Evolutionary conservation across 1,140 invertebrate species (phyloP).

Genomic region (Drosophila suzukii): DNA sequence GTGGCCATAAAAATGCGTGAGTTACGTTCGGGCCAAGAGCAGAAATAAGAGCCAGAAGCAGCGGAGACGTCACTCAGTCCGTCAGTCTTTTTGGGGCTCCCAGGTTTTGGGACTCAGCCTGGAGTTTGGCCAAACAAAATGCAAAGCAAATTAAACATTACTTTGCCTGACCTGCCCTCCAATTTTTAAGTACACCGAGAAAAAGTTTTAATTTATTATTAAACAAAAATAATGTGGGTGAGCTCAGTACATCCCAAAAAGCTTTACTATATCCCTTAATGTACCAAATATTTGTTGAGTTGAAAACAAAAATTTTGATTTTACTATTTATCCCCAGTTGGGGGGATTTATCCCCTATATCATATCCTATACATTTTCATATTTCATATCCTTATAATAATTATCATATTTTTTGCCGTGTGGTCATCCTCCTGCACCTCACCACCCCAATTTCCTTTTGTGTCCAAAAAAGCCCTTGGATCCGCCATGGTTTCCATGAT

Average conservation of each 20-base stretch:
- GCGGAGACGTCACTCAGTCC: slow-evolving; percentile 40
- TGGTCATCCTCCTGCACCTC: background rate
- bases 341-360: no score
- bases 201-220: background rate
- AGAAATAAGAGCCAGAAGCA: slow-evolving; percentile 41
- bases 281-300: no score
- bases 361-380: no score
- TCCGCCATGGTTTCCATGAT: slow-evolving; percentile 50
- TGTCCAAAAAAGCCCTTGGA: slow-evolving; percentile 61
- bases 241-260: no score
- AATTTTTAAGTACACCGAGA: slow-evolving; percentile 6
- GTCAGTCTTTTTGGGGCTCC: slow-evolving; percentile 12
- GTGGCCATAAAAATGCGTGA: slow-evolving; percentile 75
- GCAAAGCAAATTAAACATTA: slow-evolving; percentile 76
- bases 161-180: slow-evolving; percentile 42
- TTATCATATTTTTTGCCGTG: slow-evolving; percentile 8
- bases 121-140: slow-evolving; percentile 73
- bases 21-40: slow-evolving; percentile 59
- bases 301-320: no score
- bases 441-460: slow-evolving; percentile 15
- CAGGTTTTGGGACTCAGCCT: slow-evolving; percentile 15
- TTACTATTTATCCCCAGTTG: no score
- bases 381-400: no score
- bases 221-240: no score
- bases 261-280: no score